Evolutionary conservation across 2,888 invertebrate genomes (phyloP).

Genomic region (Zaprionus lineosus): DNA sequence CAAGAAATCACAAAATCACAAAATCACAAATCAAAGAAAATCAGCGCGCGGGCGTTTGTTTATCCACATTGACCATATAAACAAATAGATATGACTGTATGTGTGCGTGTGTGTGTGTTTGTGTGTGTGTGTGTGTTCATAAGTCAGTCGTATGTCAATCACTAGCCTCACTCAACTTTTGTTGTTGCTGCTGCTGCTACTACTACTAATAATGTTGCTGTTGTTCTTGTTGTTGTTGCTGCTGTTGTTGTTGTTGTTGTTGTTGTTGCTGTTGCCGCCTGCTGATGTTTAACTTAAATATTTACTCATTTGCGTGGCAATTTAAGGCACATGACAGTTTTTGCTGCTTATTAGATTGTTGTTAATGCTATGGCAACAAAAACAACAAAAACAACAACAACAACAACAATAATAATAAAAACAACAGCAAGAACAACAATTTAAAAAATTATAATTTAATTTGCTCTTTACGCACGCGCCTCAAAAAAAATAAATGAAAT

Average conservation of each 20-base stretch:
- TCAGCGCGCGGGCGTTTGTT: slow-evolving; percentile 45
- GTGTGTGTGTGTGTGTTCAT: not conserved
- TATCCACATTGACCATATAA: slow-evolving; percentile 28
- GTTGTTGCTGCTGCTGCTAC: too few species aligned
- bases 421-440: slow-evolving; percentile 10
- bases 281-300: slow-evolving; percentile 61
- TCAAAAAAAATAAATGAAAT: not conserved
- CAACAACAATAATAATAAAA: slow-evolving; percentile 8
- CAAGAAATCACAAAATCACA: slow-evolving; percentile 26
- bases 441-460: slow-evolving; percentile 38
- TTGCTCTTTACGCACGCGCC: slow-evolving; percentile 60
- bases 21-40: slow-evolving; percentile 18
- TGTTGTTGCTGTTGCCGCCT: slow-evolving; percentile 32
- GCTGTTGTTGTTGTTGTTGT: too few species aligned
- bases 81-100: slow-evolving; percentile 2
- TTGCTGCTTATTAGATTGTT: slow-evolving; percentile 41
- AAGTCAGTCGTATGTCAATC: not conserved
- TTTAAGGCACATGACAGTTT: slow-evolving; percentile 76
- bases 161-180: slow-evolving; percentile 27
- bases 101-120: not conserved
- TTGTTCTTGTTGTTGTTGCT: too few species aligned
- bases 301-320: slow-evolving; percentile 73
- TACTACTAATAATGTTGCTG: too few species aligned
- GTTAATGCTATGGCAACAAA: slow-evolving; percentile 16
- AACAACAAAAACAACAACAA: too few species aligned